phyloP scores from a whole-genome alignment of 2,113 vertebrate species.

The Sylvia atricapilla region DNA sequence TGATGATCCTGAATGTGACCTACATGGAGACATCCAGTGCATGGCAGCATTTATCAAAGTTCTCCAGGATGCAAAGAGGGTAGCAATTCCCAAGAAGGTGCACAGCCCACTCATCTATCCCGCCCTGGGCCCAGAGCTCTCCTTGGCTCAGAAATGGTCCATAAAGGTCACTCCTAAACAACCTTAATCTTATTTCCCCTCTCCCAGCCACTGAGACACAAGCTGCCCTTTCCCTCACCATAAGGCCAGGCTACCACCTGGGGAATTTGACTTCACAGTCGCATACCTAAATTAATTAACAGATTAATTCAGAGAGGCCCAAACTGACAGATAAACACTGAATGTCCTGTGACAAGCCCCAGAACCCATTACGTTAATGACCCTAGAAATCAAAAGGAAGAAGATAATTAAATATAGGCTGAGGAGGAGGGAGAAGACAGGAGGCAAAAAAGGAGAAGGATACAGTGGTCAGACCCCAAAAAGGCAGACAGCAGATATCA shows the following conservation, averaged over 20 bases:
- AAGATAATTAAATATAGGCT: slow-evolving; percentile 45
- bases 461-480: slow-evolving; percentile 28
- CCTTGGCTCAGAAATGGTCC: not conserved
- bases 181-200: not conserved
- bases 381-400: slow-evolving; percentile 35
- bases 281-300: not conserved
- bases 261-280: not conserved
- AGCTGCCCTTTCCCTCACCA: not conserved
- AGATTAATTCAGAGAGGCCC: not conserved
- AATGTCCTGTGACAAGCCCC: not conserved
- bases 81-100: not conserved
- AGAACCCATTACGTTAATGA: not conserved
- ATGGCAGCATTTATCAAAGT: not conserved
- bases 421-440: not conserved
- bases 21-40: not conserved
- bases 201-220: not conserved
- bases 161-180: not conserved
- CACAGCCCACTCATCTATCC: too few species aligned
- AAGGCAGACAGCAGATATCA: slow-evolving; percentile 54
- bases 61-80: not conserved
- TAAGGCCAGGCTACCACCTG: not conserved
- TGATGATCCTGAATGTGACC: not conserved
- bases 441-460: not conserved
- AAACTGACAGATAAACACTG: not conserved
- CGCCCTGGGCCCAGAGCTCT: not conserved